Evolutionary conservation across 2,797 vertebrate species (phyloP).

Genomic region (Nannoperca obscura): DNA sequence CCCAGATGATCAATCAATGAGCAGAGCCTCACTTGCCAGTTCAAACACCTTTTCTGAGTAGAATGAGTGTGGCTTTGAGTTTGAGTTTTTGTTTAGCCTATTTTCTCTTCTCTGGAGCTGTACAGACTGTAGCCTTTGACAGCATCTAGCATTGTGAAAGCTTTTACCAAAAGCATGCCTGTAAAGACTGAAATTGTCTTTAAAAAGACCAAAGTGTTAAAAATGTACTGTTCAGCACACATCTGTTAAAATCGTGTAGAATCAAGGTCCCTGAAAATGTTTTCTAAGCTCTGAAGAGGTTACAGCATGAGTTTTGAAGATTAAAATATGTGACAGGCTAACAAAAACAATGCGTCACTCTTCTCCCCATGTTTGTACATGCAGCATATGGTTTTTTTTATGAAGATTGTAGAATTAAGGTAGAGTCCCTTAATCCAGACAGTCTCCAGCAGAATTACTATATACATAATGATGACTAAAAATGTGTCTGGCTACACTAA

Average conservation of each 20-base stretch:
- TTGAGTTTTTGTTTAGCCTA: conserved; percentile 1
- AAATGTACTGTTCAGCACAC: conserved; percentile 15
- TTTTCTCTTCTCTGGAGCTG: conserved; percentile 11
- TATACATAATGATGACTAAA: background rate
- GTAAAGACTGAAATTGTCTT: conserved; percentile 20
- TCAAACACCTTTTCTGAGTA: conserved; percentile 23
- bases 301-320: background rate
- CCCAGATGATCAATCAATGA: conserved; percentile 23
- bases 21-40: conserved; percentile 6
- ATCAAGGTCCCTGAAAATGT: conserved; percentile 29
- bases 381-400: background rate
- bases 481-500: background rate
- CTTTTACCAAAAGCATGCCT: conserved; percentile 32
- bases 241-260: conserved; percentile 33
- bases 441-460: background rate
- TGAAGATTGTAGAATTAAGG: background rate
- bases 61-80: background rate
- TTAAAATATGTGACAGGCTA: background rate
- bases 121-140: conserved; percentile 25
- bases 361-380: background rate
- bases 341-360: conserved; percentile 3
- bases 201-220: conserved; percentile 32
- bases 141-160: conserved; percentile 25
- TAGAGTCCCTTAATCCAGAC: conserved; percentile 17
- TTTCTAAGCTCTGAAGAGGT: conserved; percentile 26